Evolutionary conservation across 2,113 vertebrate species (phyloP), one percentile per base, ranked within the genome.

Genomic region (Elgaria multicarinata): DNA sequence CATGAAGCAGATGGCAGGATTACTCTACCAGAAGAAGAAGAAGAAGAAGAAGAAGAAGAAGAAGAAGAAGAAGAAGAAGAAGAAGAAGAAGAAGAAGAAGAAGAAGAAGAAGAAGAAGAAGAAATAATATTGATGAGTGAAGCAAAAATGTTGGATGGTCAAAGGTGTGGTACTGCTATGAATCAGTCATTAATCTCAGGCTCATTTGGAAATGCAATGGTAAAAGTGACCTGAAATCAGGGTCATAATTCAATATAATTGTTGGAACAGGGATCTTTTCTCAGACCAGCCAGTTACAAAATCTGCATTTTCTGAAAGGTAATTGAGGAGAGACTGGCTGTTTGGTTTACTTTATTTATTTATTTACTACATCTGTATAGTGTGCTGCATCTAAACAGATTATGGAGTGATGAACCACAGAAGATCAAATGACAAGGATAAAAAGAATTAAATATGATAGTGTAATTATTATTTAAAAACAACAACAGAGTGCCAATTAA

Each of bases 111-210:
- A 16, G 28, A 6, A 36, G 71, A 26, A 31, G 3, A 66, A 79
- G 46, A 90, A 83, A n/a, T n/a, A 42, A 6, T 50, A 6, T 2
- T 66, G 42, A 3, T 33, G 42, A 67, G 28, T 77, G 39, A 76
- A 69, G 0, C 33, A n/a, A 69, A 36, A 1, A 0, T 0, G 22
- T 28, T n/a, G n/a, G 33, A 36, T 50, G 28, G 28, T 55, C 69
- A 55, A 18, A 26, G 20, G 22, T 39, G 50, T 36, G 67, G 20
- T 39, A 28, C 28, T 26, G 36, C 9, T 39, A 58, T 18, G 31
- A 28, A 67, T 53, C 44, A 7, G 3, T 74, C 1, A 5, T 50
- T 28, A 39, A 39, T 28, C n/a, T 36, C 26, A 44, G 6, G 46
- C n/a, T 33, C 33, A 39, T 74, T 85, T 24, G 3, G 44, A 71